phyloP scores from a whole-genome alignment of 2,888 invertebrate species.

The Nymphalis urticae region DNA sequence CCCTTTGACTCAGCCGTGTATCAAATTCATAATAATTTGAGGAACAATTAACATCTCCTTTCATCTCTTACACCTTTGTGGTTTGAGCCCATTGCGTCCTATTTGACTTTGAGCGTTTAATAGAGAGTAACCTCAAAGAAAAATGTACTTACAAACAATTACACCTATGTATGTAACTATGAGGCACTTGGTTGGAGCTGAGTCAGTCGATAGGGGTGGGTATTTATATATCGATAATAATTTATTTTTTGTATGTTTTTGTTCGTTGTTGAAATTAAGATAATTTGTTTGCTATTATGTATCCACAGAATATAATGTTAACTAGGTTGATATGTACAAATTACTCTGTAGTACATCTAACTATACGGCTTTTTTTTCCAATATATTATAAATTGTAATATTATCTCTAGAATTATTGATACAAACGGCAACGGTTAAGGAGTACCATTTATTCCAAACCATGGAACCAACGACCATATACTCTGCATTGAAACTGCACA shows the following conservation, averaged over 20 bases:
- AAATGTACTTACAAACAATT: conserved; percentile 81
- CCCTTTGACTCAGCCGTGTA: conserved; percentile 64
- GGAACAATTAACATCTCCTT: conserved; percentile 74
- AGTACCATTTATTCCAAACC: no score
- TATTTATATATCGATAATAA: conserved; percentile 44
- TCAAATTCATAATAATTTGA: conserved; percentile 78
- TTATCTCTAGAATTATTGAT: no score
- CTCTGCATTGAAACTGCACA: no score
- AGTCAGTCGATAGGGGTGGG: conserved; percentile 64
- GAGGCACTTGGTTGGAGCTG: conserved; percentile 72
- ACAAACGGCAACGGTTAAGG: no score
- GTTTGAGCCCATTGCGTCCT: conserved; percentile 69
- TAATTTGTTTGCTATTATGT: background rate
- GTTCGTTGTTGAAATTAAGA: background rate
- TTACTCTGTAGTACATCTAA: no score
- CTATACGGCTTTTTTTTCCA: no score
- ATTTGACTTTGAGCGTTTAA: conserved; percentile 78
- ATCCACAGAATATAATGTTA: background rate
- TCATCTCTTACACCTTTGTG: conserved; percentile 74
- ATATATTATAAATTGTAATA: no score
- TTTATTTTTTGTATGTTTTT: background rate
- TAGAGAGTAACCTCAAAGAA: conserved; percentile 82
- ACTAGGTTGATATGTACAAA: no score
- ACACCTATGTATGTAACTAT: conserved; percentile 78
- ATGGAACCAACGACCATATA: no score